These are phyloP conservation scores for Protobothrops mucrosquamatus DNA, from an alignment of 2,113 vertebrate species.

Conservation along the genomic window DNA sequence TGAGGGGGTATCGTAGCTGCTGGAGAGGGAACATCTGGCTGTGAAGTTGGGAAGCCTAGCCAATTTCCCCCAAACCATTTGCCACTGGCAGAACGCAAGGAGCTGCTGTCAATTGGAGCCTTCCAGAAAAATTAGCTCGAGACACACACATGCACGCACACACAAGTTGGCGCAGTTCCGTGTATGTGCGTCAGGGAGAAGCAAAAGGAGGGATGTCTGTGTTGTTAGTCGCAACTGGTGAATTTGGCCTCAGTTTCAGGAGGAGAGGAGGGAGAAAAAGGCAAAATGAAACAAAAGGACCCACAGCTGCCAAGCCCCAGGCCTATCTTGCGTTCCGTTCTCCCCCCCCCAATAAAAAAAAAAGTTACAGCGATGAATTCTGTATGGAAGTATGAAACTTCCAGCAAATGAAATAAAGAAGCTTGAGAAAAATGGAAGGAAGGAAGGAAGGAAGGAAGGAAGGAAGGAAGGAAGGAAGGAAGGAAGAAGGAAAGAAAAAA, in stretches of 20 bases:
- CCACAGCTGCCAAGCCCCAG: constrained; percentile 8
- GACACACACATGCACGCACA: constrained; percentile 6
- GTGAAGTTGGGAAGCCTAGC: constrained; percentile 52
- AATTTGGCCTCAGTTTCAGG: constrained; percentile 55
- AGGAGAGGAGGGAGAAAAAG: not conserved
- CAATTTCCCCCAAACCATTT: constrained; percentile 42
- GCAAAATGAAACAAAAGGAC: constrained; percentile 2
- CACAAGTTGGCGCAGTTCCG: constrained; percentile 51
- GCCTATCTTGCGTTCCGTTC: not conserved
- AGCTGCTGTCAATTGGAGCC: constrained; percentile 20
- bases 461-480: too few species aligned
- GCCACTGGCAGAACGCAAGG: constrained; percentile 5
- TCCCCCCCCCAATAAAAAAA: not conserved
- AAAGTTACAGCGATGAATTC: not conserved
- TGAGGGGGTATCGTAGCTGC: constrained; percentile 33
- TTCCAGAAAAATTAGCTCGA: constrained; percentile 48
- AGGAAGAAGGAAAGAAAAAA: not conserved
- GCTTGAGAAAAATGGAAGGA: not conserved
- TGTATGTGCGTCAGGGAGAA: constrained; percentile 7
- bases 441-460: not conserved
- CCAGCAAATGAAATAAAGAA: not conserved
- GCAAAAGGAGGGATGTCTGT: constrained; percentile 44
- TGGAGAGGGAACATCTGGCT: constrained; percentile 68
- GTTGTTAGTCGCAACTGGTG: constrained; percentile 42
- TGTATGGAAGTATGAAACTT: not conserved